Evolutionary conservation across 2,797 vertebrate genomes (phyloP).

Genomic region (Psittacula echo): DNA sequence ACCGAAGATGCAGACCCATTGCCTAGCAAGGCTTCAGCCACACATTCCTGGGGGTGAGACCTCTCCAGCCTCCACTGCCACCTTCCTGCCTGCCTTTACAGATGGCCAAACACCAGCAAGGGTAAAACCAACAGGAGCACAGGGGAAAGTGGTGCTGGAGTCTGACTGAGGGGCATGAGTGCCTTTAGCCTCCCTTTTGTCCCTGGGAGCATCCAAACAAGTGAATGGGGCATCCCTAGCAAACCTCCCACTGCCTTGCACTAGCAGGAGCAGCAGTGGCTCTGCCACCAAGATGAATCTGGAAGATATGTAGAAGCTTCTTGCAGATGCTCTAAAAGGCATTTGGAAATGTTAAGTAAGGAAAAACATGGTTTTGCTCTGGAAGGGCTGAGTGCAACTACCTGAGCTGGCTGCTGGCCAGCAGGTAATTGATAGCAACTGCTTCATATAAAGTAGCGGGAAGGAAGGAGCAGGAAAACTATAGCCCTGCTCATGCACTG

Average conservation of each 20-base stretch:
- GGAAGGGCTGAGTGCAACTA: neutral
- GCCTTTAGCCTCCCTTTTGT: neutral
- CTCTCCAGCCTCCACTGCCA: neutral
- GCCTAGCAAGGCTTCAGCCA: neutral
- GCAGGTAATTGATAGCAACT: neutral
- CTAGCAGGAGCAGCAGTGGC: neutral
- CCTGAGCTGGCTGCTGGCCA: neutral
- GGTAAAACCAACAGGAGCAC: neutral
- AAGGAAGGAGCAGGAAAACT: neutral
- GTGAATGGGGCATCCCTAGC: neutral
- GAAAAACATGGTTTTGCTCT: neutral
- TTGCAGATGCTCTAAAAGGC: neutral
- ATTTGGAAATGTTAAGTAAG: neutral
- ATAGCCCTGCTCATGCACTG: neutral
- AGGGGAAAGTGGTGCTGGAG: neutral
- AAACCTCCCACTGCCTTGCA: neutral
- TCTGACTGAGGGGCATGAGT: rapidly evolving
- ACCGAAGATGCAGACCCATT: rapidly evolving
- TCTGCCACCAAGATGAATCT: neutral
- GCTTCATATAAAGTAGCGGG: neutral
- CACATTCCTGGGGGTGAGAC: rapidly evolving
- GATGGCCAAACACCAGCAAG: neutral
- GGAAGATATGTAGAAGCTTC: neutral
- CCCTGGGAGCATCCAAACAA: neutral
- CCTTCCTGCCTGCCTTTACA: neutral